A percentile compares a stretch with the other conserved stretches of the same genome.
phyloP scores from a whole-genome alignment of 2,888 invertebrate species.

The Slavum lentiscoides region DNA sequence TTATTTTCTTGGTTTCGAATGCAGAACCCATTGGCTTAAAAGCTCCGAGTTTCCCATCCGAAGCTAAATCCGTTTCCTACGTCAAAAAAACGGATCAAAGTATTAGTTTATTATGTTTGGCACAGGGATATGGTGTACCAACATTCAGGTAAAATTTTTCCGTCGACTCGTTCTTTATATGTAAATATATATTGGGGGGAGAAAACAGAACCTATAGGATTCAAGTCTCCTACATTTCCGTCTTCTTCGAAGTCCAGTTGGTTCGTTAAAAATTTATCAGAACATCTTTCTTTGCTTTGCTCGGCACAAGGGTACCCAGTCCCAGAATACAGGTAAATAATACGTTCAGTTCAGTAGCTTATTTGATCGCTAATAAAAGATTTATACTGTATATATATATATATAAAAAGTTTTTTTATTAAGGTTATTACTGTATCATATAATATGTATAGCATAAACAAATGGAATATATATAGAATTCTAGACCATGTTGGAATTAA shows the following conservation, averaged over 20 bases:
- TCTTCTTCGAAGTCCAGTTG: slow-evolving; percentile 64
- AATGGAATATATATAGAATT: neutral
- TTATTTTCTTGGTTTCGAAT: slow-evolving; percentile 33
- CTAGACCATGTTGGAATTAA: neutral
- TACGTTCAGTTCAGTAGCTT: neutral
- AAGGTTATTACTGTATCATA: too few species aligned
- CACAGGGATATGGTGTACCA: slow-evolving; percentile 66
- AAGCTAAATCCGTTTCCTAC: slow-evolving; percentile 61
- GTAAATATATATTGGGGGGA: slow-evolving; percentile 54
- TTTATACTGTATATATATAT: too few species aligned
- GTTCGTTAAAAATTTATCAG: slow-evolving; percentile 58
- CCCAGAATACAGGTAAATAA: slow-evolving; percentile 70
- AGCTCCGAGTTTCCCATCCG: slow-evolving; percentile 67
- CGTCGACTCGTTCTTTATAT: slow-evolving; percentile 24
- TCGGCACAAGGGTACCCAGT: slow-evolving; percentile 71
- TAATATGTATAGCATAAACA: neutral
- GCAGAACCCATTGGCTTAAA: slow-evolving; percentile 64
- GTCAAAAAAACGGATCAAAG: slow-evolving; percentile 55
- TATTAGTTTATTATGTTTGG: slow-evolving; percentile 62
- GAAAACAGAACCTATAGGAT: slow-evolving; percentile 68
- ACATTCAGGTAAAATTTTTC: slow-evolving; percentile 62
- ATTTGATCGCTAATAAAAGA: too few species aligned
- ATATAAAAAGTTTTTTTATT: too few species aligned
- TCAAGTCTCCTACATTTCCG: slow-evolving; percentile 69
- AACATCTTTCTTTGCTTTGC: slow-evolving; percentile 61